A percentile compares a stretch with the other conserved stretches of the same genome.
Conservation (phyloP, 2,113 vertebrate genomes). For the Hyperoodon ampullatus region DNA sequence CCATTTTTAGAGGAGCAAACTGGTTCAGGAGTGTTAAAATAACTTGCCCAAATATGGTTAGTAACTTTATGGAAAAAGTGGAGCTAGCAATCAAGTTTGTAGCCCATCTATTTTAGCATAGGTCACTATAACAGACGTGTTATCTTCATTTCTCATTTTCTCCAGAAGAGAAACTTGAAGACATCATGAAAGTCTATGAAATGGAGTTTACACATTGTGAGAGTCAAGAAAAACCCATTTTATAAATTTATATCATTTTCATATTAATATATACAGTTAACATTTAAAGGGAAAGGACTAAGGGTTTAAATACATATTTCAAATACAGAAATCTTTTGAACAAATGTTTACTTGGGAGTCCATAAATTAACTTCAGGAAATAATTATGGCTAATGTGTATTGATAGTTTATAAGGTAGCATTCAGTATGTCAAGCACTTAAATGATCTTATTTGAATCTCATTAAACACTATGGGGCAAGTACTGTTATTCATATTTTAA, state of each 20-base stretch:
- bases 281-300: neutral
- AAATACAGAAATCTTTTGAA: conserved; percentile 21
- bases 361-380: neutral
- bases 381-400: neutral
- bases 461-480: neutral
- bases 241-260: neutral
- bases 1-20: conserved; percentile 7
- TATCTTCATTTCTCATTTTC: conserved; percentile 37
- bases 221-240: neutral
- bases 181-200: neutral
- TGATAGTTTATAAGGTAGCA: neutral
- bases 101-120: neutral
- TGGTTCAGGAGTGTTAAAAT: conserved; percentile 13
- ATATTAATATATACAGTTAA: neutral
- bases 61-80: neutral
- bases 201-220: conserved; percentile 9
- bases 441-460: neutral
- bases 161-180: neutral
- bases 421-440: neutral
- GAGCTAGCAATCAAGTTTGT: neutral
- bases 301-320: neutral
- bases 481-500: neutral
- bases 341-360: neutral
- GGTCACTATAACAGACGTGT: neutral
- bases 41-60: conserved; percentile 22